Percentiles rank a stretch among this genome's conserved stretches.
phyloP scores from a whole-genome alignment of 1,140 invertebrate genomes.

The Ruditapes philippinarum region DNA sequence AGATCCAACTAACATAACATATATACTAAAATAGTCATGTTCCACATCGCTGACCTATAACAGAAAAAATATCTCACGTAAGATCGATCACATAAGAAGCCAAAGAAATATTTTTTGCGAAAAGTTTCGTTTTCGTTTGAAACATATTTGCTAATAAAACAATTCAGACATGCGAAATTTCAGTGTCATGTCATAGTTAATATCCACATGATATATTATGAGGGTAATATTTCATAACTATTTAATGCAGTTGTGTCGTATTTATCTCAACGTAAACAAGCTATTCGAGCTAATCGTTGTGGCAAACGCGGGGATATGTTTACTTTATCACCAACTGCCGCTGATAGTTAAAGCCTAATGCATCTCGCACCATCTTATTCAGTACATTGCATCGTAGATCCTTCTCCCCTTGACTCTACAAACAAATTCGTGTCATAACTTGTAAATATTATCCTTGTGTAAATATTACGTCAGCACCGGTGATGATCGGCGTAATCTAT shows the following conservation, averaged over 20 bases:
- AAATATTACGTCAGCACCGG: conserved; percentile 48
- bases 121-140: no score
- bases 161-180: neutral
- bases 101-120: no score
- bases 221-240: conserved; percentile 43
- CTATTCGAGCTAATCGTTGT: neutral
- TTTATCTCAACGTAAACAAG: neutral
- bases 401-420: conserved; percentile 5
- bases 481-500: conserved; percentile 14
- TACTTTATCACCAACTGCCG: neutral
- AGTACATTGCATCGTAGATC: neutral
- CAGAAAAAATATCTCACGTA: no score
- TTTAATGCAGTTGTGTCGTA: neutral
- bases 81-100: no score
- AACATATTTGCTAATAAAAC: neutral
- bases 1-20: no score
- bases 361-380: neutral
- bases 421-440: conserved; percentile 39
- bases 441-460: conserved; percentile 34
- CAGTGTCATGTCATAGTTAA: conserved; percentile 28
- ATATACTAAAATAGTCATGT: no score
- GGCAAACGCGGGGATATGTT: neutral
- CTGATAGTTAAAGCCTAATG: neutral
- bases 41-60: no score
- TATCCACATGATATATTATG: neutral